phyloP scores from a whole-genome alignment of 2,888 invertebrate genomes.

The Sycophila texana region DNA sequence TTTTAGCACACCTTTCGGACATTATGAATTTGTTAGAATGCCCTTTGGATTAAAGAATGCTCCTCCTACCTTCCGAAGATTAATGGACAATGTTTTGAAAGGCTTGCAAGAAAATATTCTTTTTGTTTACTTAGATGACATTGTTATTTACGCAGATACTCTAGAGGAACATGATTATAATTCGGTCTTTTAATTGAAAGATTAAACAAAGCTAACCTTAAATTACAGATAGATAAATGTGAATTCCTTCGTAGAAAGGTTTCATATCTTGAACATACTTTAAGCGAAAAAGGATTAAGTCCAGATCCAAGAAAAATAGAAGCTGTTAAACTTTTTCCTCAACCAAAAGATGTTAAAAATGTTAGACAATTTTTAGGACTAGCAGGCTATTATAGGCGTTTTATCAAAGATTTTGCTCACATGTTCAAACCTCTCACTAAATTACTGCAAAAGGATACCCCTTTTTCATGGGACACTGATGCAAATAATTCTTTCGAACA shows the following conservation, averaged over 20 bases:
- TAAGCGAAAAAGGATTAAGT: slow-evolving; percentile 21
- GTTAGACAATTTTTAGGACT: not conserved
- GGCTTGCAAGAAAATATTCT: too few relatives aligned
- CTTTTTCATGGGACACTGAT: slow-evolving; percentile 16
- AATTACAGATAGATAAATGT: slow-evolving; percentile 3
- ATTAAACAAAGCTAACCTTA: not conserved
- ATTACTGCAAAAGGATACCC: slow-evolving; percentile 24
- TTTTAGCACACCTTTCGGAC: too few relatives aligned
- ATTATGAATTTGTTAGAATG: too few relatives aligned
- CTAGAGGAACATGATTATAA: not conserved
- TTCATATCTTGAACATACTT: slow-evolving; percentile 3
- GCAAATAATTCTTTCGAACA: slow-evolving; percentile 3
- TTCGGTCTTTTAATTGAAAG: slow-evolving; percentile 6
- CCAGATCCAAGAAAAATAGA: slow-evolving; percentile 18
- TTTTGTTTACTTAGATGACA: too few relatives aligned
- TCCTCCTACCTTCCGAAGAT: too few relatives aligned
- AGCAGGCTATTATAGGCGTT: slow-evolving; percentile 18
- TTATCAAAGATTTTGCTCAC: slow-evolving; percentile 33
- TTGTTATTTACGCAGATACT: not conserved
- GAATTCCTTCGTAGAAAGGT: not conserved
- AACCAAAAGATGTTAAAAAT: not conserved
- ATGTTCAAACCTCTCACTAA: slow-evolving; percentile 47
- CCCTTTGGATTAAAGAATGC: too few relatives aligned
- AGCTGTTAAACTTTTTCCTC: not conserved
- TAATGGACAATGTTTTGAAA: too few relatives aligned